Evolutionary conservation across 2,797 vertebrate genomes (phyloP).

Genomic region (Anniella stebbinsi): DNA sequence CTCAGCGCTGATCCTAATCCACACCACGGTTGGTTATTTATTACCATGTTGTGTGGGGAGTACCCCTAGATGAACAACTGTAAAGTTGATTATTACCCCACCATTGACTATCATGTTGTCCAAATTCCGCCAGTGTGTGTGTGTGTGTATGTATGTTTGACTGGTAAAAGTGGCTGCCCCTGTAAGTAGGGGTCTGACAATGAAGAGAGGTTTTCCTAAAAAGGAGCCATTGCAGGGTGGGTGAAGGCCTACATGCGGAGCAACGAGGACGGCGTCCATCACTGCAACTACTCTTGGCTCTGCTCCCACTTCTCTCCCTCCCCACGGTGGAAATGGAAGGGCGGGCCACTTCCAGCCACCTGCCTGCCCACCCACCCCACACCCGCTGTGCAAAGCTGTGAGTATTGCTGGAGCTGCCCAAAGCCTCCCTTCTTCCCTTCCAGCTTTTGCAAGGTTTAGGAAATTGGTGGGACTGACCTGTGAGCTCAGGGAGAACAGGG

Average conservation of each 20-base stretch:
- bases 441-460: slow-evolving; percentile 85
- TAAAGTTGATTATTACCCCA: no score
- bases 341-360: slow-evolving; percentile 55
- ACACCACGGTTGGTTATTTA: no score
- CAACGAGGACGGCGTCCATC: neutral
- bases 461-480: slow-evolving; percentile 93
- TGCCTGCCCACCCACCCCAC: neutral
- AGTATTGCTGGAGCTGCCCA: slow-evolving; percentile 58
- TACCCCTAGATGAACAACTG: no score
- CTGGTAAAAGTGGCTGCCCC: neutral
- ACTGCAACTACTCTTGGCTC: neutral
- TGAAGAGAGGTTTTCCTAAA: neutral
- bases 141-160: no score
- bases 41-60: no score
- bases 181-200: neutral
- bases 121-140: no score
- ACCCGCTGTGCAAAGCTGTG: slow-evolving; percentile 15
- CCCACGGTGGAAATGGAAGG: slow-evolving; percentile 47
- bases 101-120: no score
- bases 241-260: slow-evolving; percentile 27
- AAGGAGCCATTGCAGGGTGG: neutral
- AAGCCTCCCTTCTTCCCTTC: slow-evolving; percentile 70
- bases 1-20: no score
- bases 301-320: slow-evolving; percentile 29
- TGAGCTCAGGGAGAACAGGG: slow-evolving; percentile 99